Base-by-base conservation (phyloP, 2,797 vertebrate species). In the Sorex maritimensis region DNA sequence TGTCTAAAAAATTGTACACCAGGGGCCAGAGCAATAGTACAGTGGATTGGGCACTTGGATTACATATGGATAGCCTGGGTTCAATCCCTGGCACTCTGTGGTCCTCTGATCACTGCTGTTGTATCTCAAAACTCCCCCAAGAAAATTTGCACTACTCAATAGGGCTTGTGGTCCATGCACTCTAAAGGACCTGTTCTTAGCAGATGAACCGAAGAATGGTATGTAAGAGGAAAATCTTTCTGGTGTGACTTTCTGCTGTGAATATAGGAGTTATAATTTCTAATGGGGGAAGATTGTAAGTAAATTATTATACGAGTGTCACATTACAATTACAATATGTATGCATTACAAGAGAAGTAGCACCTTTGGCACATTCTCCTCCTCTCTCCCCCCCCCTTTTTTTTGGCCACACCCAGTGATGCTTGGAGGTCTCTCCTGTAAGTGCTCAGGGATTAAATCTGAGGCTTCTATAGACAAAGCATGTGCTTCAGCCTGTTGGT, bases 141-240 rank as follows among this genome's bases (percentile, higher is more conserved):
- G 58, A 61, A 61, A 61, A 61, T 61, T 58, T 84, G 28, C 12
- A 9, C 4, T 5, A 5, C 34, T 92, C 1, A 3, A 12, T 72
- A 74, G 55, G 65, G 28, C 55, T 88, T 92, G 11, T 69, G 41
- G 46, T 81, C 80, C 30, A 34, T 80, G 17, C 11, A n/a, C 4
- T 65, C 21, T 34, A 92, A 44, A 80, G 21, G 21, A 80, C 46
- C 19, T 86, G 69, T 94, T 5, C 61, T 19, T 81, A 41, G 12
- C 68, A 82, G 75, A 71, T 77, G 68, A 41, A 79, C 72, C 49
- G 4, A 26, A 83, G 49, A 13, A 81, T 77, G 58, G 77, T 67
- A 84, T 91, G 30, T 93, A 77, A 85, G 67, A 95, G 80, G 75
- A 94, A 95, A 58, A 81, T 44, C 65, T 89, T 94, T 72, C 83